Evolutionary conservation across 2,113 vertebrate species (phyloP), one percentile per base, ranked within the genome.

Genomic region (Chaetops frenatus): DNA sequence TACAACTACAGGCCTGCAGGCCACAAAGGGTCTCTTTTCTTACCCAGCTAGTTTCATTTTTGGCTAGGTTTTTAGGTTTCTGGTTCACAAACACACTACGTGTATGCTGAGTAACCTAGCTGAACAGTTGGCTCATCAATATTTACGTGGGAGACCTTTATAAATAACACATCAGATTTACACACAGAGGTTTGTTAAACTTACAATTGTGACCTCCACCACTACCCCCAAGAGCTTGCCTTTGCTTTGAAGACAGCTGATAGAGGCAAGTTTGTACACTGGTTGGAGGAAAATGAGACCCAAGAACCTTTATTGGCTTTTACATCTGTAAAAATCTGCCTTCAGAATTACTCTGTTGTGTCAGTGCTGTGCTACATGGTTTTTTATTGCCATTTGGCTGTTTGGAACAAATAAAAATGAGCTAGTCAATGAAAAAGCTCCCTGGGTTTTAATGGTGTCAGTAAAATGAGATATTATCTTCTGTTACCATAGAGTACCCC

Each of bases 91-190:
- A 5, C 78, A 47, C 7, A 4, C 8, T 65, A 13, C n/a, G 35
- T 81, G 29, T 56, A 16, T 45, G 47, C 69, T 56, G n/a, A 61
- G 16, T 79, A 90, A 84, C 54, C 54, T 53, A 92, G 79, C 53
- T 50, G 57, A 96, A 90, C 86, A 88, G 47, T 29, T 94, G 87
- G 40, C 35, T 96, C 84, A 94, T 94, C 78, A 95, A 92, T 96
- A 96, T 97, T 97, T 94, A 94, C 47, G 53, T 24, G 1, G 5
- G 54, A 86, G 86, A 71, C 57, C 61, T 95, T 96, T 94, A 92
- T 92, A 97, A 97, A 97, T 92, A 94, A 94, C 18, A 27, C 74
- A 89, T 83, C 35, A 72, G 36, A 35, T 91, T 92, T 95, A 58
- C 66, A 89, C n/a, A 42, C 21, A 64, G 53, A 48, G 10, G 1